Percentiles rank a stretch among this genome's conserved stretches.
phyloP scores from a whole-genome alignment of 2,888 invertebrate species.

The Agrotis ipsilon region DNA sequence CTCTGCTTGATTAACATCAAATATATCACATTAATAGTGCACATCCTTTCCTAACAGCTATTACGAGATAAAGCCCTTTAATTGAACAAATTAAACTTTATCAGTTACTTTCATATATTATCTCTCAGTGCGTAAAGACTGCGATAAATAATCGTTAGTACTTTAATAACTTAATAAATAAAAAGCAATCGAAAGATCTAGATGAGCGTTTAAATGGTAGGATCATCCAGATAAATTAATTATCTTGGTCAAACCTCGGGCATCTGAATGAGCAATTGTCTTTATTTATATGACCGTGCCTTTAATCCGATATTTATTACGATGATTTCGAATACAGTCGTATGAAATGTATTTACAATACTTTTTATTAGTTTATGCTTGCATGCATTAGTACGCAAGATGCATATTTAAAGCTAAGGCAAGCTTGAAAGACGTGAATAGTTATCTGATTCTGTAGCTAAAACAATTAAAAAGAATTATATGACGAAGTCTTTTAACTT shows the following conservation, averaged over 20 bases:
- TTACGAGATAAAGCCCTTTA: conserved; percentile 40
- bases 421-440: conserved; percentile 36
- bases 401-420: conserved; percentile 36
- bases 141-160: conserved; percentile 60
- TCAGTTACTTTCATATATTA: conserved; percentile 45
- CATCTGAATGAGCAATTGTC: conserved; percentile 64
- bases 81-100: conserved; percentile 54
- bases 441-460: conserved; percentile 29
- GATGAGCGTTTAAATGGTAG: conserved; percentile 58
- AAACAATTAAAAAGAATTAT: conserved; percentile 32
- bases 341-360: conserved; percentile 46
- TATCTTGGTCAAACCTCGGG: conserved; percentile 48
- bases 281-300: conserved; percentile 53
- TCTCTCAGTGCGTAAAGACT: conserved; percentile 28
- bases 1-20: conserved; percentile 37
- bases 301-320: conserved; percentile 54
- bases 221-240: conserved; percentile 60
- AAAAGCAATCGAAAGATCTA: conserved; percentile 55
- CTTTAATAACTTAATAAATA: conserved; percentile 56
- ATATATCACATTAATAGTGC: conserved; percentile 47
- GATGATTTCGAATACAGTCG: conserved; percentile 45
- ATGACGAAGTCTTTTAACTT: conserved; percentile 13
- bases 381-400: conserved; percentile 16
- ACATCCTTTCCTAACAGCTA: conserved; percentile 46
- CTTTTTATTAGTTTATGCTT: conserved; percentile 41